Conservation (phyloP, 2,797 vertebrate species). For the Lophotriccus pileatus region DNA sequence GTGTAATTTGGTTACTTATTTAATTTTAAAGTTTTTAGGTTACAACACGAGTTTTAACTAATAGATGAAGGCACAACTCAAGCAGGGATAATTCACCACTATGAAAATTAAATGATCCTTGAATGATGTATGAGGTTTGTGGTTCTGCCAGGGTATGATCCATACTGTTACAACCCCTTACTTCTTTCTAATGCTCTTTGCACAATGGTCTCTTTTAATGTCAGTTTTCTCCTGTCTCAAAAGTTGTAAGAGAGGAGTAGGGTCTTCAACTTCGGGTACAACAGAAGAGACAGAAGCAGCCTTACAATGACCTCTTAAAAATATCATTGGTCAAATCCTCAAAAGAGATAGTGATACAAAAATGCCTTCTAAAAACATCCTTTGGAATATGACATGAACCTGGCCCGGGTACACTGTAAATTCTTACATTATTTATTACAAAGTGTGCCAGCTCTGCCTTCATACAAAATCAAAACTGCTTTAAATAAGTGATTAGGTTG, state of each 20-base stretch:
- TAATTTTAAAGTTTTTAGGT: background rate
- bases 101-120: background rate
- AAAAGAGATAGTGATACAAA: background rate
- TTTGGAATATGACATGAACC: background rate
- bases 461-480: background rate
- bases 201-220: background rate
- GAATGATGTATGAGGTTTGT: background rate
- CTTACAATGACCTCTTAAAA: background rate
- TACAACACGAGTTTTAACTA: background rate
- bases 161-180: background rate
- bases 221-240: background rate
- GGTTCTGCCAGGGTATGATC: background rate
- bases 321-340: background rate
- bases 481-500: background rate
- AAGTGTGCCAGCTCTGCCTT: background rate
- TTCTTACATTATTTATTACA: background rate
- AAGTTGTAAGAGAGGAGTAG: background rate
- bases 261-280: background rate
- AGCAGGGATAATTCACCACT: background rate
- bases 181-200: background rate
- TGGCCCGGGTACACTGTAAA: background rate
- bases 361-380: background rate
- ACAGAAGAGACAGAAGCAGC: background rate
- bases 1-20: conserved; percentile 18
- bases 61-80: background rate